Conservation (phyloP, 2,113 vertebrate genomes). For the Lampris megalopsis region DNA sequence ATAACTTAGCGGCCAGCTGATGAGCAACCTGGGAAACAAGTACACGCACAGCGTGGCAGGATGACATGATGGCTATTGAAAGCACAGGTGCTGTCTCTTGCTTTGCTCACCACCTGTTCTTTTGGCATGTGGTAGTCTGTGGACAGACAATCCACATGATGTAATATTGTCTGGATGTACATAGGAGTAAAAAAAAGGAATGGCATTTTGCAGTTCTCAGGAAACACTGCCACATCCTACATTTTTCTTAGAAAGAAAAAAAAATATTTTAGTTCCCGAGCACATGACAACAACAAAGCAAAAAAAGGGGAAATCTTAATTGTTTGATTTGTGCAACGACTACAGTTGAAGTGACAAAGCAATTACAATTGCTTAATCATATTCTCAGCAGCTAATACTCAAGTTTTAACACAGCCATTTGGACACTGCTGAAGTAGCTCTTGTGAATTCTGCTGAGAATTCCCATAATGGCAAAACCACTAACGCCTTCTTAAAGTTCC, state of each 20-base stretch:
- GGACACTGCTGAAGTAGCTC: constrained; percentile 68
- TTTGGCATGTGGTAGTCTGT: constrained; percentile 22
- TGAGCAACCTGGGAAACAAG: constrained; percentile 44
- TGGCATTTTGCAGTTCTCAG: background rate
- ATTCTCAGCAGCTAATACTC: constrained; percentile 69
- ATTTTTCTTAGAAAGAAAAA: background rate
- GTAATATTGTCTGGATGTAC: background rate
- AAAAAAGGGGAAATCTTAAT: background rate
- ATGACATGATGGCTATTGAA: constrained; percentile 53
- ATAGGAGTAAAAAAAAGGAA: background rate
- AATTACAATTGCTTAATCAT: constrained; percentile 73
- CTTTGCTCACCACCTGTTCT: constrained; percentile 16
- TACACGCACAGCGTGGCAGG: constrained; percentile 56
- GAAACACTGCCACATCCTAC: constrained; percentile 6
- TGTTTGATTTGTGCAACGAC: constrained; percentile 12
- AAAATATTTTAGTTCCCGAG: background rate
- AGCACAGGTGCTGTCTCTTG: constrained; percentile 47
- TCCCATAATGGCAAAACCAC: constrained; percentile 66
- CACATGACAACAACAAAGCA: background rate
- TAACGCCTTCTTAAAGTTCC: constrained; percentile 69
- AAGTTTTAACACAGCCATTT: constrained; percentile 71
- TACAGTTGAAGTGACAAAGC: constrained; percentile 63
- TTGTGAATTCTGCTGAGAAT: constrained; percentile 68
- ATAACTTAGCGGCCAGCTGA: constrained; percentile 25
- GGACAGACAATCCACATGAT: constrained; percentile 22